These are phyloP conservation scores for Cacatua alba DNA, from an alignment of 2,113 vertebrate genomes.

Conservation along the genomic window DNA sequence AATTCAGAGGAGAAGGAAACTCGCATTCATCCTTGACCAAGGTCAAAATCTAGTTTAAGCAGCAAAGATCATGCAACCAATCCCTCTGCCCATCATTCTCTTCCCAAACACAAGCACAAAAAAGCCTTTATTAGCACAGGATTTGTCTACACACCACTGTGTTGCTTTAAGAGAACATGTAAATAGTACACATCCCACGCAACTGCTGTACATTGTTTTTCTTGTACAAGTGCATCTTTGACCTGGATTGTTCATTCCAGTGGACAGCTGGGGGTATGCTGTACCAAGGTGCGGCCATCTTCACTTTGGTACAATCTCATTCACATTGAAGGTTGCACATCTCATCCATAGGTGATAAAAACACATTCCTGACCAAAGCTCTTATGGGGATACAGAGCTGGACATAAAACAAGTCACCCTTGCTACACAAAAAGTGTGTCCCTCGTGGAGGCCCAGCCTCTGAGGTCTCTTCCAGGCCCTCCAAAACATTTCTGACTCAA, in stretches of 20 bases:
- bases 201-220: neutral
- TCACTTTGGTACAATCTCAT: neutral
- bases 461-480: neutral
- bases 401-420: neutral
- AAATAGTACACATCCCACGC: neutral
- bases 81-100: neutral
- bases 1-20: neutral
- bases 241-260: neutral
- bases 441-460: accelerated
- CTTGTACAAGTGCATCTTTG: neutral
- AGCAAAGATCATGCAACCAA: neutral
- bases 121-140: neutral
- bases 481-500: neutral
- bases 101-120: neutral
- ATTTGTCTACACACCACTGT: neutral
- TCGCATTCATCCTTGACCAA: neutral
- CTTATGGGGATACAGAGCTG: neutral
- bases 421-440: neutral
- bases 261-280: neutral
- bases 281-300: neutral
- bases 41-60: neutral
- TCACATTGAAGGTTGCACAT: accelerated
- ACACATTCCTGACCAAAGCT: neutral
- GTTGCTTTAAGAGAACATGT: neutral
- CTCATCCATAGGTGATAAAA: neutral